Conservation (phyloP, 2,797 vertebrate species). For the Carcharodon carcharias region DNA sequence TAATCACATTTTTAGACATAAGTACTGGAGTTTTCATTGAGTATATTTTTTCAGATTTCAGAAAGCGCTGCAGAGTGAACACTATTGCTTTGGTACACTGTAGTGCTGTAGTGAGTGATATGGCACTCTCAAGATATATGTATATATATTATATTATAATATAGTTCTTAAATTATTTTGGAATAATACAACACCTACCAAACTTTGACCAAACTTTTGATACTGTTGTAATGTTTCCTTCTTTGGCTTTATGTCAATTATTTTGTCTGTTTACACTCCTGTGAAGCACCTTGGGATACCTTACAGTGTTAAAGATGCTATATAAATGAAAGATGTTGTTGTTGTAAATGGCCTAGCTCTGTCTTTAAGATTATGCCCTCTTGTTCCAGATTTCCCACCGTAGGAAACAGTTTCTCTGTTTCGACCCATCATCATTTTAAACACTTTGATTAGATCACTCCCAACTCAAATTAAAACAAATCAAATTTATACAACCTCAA, state of each 20-base stretch:
- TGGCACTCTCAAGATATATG: too few relatives aligned
- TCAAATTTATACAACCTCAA: too few relatives aligned
- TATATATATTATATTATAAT: too few relatives aligned
- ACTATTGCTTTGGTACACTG: too few relatives aligned
- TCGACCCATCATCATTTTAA: not conserved
- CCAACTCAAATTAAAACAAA: not conserved
- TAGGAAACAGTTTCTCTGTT: not conserved
- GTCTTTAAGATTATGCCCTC: not conserved
- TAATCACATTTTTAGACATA: too few relatives aligned
- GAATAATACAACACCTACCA: too few relatives aligned
- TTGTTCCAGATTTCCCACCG: not conserved
- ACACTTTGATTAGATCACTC: not conserved
- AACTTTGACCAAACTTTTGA: not conserved
- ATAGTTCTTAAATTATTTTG: too few relatives aligned
- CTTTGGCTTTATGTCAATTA: not conserved
- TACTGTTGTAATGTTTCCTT: not conserved
- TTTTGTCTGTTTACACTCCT: not conserved
- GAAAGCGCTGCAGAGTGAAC: too few relatives aligned
- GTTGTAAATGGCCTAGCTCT: not conserved
- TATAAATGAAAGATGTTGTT: not conserved
- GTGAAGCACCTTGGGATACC: not conserved
- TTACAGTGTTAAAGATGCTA: not conserved
- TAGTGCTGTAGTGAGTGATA: too few relatives aligned
- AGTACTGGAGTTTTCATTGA: too few relatives aligned
- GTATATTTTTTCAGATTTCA: too few relatives aligned